phyloP scores from a whole-genome alignment of 2,888 invertebrate genomes.

The Philereme transversata region DNA sequence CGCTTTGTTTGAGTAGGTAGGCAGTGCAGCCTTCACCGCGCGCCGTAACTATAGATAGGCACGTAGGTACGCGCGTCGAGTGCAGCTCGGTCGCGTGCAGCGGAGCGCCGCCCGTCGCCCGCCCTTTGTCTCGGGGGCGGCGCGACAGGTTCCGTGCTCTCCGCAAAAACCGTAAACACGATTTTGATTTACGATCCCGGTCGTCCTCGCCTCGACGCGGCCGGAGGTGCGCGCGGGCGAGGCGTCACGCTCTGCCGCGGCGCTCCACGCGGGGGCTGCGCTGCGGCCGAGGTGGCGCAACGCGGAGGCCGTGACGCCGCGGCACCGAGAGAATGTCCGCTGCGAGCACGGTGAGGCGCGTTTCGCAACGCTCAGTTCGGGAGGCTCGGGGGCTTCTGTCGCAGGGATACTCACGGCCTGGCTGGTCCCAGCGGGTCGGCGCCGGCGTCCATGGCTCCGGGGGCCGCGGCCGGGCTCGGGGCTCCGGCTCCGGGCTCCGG shows the following conservation, averaged over 20 bases:
- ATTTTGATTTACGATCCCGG: constrained; percentile 71
- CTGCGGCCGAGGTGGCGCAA: constrained; percentile 75
- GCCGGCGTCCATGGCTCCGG: constrained; percentile 75
- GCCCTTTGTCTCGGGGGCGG: constrained; percentile 71
- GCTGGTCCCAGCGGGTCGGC: constrained; percentile 79
- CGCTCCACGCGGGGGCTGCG: constrained; percentile 63
- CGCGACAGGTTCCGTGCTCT: constrained; percentile 68
- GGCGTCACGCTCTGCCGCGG: constrained; percentile 79
- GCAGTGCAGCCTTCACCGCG: constrained; percentile 78
- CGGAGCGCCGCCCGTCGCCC: constrained; percentile 57
- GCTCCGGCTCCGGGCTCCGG: constrained; percentile 79
- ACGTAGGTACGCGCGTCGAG: constrained; percentile 63
- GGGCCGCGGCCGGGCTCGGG: constrained; percentile 74
- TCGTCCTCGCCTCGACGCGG: constrained; percentile 47
- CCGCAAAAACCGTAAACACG: constrained; percentile 80
- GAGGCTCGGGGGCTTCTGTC: constrained; percentile 71
- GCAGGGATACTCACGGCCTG: constrained; percentile 81
- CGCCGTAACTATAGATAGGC: constrained; percentile 67
- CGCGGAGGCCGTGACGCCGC: constrained; percentile 81
- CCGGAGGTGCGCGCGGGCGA: constrained; percentile 54
- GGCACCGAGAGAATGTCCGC: constrained; percentile 81
- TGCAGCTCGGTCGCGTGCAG: constrained; percentile 53
- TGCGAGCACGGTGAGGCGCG: constrained; percentile 48
- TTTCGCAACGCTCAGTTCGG: constrained; percentile 78
- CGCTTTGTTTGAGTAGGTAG: constrained; percentile 81